Conservation (phyloP, 2,888 invertebrate species). For the Hyles lineata region DNA sequence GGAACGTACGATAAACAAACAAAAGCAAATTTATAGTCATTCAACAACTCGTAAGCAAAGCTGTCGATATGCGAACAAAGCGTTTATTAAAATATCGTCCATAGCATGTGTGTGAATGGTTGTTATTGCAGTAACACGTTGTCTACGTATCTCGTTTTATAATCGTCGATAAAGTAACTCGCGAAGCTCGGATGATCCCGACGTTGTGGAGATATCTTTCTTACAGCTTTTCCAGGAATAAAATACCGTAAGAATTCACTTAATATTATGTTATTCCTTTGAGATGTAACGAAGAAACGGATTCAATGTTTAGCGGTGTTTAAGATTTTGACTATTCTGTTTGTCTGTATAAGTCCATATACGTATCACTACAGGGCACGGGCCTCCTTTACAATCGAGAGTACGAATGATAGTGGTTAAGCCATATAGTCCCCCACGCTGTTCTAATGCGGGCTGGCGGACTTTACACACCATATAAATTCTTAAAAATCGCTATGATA, state of each 20-base stretch:
- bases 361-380: too few relatives aligned
- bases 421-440: too few relatives aligned
- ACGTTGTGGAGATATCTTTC: conserved; percentile 14
- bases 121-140: conserved; percentile 4
- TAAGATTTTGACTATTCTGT: background rate
- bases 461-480: too few relatives aligned
- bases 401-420: too few relatives aligned
- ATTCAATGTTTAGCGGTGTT: background rate
- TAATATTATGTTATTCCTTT: background rate
- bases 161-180: conserved; percentile 18
- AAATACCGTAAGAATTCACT: conserved; percentile 15
- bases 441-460: too few relatives aligned
- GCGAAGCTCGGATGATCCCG: conserved; percentile 23
- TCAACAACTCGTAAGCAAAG: background rate
- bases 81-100: conserved; percentile 1
- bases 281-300: background rate
- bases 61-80: too few relatives aligned
- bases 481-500: too few relatives aligned
- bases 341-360: too few relatives aligned
- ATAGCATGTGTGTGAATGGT: conserved; percentile 11
- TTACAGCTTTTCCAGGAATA: conserved; percentile 6
- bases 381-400: too few relatives aligned
- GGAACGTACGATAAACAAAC: background rate
- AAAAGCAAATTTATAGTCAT: conserved; percentile 12
- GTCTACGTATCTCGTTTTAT: conserved; percentile 11